A percentile compares a stretch with the other conserved stretches of the same genome.
These are phyloP conservation scores for Desmophyllum pertusum DNA, from an alignment of 92 coral and sea anemone genomes.

Conservation along the genomic window DNA sequence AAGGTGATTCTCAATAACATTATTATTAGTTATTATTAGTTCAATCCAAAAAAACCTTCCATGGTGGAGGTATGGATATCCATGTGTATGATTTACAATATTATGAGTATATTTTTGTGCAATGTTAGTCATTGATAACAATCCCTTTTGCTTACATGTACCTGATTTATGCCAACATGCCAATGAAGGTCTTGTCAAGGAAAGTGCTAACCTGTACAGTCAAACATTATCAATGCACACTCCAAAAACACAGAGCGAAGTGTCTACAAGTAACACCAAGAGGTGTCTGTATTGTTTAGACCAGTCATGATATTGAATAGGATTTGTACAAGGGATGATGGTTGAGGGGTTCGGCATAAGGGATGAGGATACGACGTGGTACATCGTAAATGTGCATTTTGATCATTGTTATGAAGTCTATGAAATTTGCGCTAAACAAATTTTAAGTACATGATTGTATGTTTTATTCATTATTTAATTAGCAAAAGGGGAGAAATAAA, in stretches of 20 bases:
- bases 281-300: background rate
- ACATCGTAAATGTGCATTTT: no score
- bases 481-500: no score
- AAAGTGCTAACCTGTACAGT: slow-evolving; percentile 1
- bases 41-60: no score
- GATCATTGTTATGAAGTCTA: no score
- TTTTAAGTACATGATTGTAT: no score
- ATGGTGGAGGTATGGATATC: no score
- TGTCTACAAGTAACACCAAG: background rate
- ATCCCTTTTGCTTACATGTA: slow-evolving; percentile 19
- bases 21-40: no score
- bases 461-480: no score
- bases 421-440: no score
- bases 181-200: background rate
- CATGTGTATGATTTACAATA: no score
- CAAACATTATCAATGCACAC: background rate
- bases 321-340: no score
- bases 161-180: slow-evolving; percentile 35
- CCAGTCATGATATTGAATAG: background rate
- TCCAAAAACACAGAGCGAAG: background rate
- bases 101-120: background rate
- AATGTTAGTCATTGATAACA: background rate
- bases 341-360: background rate
- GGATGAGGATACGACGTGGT: background rate
- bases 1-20: no score